These are phyloP conservation scores for Phyllopteryx taeniolatus DNA, from an alignment of 2,113 vertebrate species.

Conservation along the genomic window DNA sequence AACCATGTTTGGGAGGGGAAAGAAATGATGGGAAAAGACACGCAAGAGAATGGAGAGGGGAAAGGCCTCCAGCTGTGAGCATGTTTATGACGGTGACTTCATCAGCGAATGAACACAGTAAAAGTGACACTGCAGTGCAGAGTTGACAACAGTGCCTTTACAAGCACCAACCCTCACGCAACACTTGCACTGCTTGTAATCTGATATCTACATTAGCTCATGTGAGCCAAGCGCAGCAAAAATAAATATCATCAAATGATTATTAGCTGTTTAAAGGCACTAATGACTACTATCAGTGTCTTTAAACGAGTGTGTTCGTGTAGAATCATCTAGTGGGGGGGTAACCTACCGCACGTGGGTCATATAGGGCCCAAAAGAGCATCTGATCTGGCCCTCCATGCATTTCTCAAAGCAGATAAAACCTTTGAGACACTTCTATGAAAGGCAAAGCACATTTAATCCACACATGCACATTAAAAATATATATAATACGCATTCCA, in stretches of 20 bases:
- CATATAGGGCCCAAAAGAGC: too few relatives aligned
- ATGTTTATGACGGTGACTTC: conserved; percentile 52
- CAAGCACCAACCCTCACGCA: not conserved
- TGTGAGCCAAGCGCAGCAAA: not conserved
- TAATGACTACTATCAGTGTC: not conserved
- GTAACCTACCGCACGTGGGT: too few relatives aligned
- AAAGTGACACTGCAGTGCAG: conserved; percentile 13
- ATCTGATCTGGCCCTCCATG: too few relatives aligned
- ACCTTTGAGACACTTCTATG: too few relatives aligned
- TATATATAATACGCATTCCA: too few relatives aligned
- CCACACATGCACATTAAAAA: too few relatives aligned
- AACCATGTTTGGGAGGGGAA: conserved; percentile 16
- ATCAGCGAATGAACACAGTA: conserved; percentile 40
- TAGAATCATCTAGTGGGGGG: not conserved
- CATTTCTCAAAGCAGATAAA: too few relatives aligned
- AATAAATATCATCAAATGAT: not conserved
- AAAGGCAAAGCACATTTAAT: too few relatives aligned
- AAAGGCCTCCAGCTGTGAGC: conserved; percentile 41
- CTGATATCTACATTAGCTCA: conserved; percentile 1
- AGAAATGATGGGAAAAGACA: conserved; percentile 28
- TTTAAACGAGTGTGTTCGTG: not conserved
- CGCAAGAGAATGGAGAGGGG: not conserved
- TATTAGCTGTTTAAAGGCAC: not conserved
- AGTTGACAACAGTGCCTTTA: not conserved
- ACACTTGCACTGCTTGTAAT: conserved; percentile 4